Base-by-base conservation (phyloP, 2,888 invertebrate species). In the Volucella inanis region DNA sequence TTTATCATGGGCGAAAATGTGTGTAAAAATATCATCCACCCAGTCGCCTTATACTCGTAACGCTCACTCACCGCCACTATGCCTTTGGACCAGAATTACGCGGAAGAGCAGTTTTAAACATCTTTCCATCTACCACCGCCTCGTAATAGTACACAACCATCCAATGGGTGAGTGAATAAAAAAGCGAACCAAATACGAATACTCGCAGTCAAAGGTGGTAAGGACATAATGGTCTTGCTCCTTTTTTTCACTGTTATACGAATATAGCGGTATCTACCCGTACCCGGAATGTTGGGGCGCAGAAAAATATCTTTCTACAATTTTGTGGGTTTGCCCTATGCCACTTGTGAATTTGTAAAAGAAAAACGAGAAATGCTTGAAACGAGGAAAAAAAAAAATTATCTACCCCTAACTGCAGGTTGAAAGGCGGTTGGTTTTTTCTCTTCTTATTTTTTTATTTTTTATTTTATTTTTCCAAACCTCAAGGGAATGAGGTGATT, bases 331-430 rank as follows among this genome's bases (percentile, higher is more conserved):
- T 85, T 80, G 71, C 76, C 76, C 81, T 76, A 64, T 85, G 81
- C 85, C 85, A 85, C 85, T 85, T 85, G 85, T 85, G 81, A 85
- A 85, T 85, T 85, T 81, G 72, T 81, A 85, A 85, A 80, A 80
- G 59, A 72, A 72, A 61, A 79, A 72, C 65, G 61, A 54, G 39
- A 72, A 79, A 65, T 39, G n/a, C n/a, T 47, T 64, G 31, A n/a
- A 18, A 59, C 10, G 14, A 50, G 39, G 39, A 47, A 76, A 10
- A 47, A 70, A 8, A 49, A 45, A 65, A 18, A 15, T n/a, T 49
- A 70, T 49, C 75, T 47, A 61, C 65, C 70, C 78, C 72, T 52
- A 31, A 81, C 85, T 57, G 62, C 57, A 62, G 80, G 70, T 75
- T 74, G 79, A 43, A 18, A 71, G 72, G 65, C 31, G 71, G 84